Base-by-base conservation (phyloP, 2,888 invertebrate species). In the Acronicta alni region DNA sequence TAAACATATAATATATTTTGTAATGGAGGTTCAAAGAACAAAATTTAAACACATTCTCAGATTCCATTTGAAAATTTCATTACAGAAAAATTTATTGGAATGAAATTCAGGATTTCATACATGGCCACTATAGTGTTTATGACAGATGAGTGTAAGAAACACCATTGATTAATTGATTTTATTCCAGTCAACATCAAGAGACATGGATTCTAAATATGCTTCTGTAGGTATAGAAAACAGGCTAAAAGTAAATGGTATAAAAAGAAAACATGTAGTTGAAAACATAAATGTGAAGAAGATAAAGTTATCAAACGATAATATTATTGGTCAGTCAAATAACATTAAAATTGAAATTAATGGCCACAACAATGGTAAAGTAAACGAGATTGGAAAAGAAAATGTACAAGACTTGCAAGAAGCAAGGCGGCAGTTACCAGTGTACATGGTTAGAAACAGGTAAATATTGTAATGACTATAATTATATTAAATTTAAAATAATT, bases 381-480 rank as follows among this genome's bases (percentile, higher is more conserved):
- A 75, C n/a, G 72, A 63, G 26, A 58, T 68, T 61, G 58, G 55
- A 15, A 79, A 77, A 53, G 76, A 81, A 49, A 58, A 65, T 10
- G 52, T 56, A 51, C 87, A 89, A 67, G 80, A 88, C 68, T 57
- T 93, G 26, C 85, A 89, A 46, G 91, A 93, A 69, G 88, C 91
- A 41, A 91, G 95, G 20, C 92, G 87, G 75, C 84, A 87, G 17
- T 77, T 96, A 59, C 96, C 96, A n/a, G 95, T 95, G 0, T 95
- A 92, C 69, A 84, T 88, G 70, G 95, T 95, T 14, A 87, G 91
- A 49, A 86, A 87, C 67, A 90, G 93, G 95, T 94, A 74, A 57
- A 82, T 55, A 16, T 17, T 41, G 1, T 14, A 15, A 15, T 26
- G 2, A 8, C 10, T 32, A n/a, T n/a, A n/a, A n/a, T n/a, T n/a